Evolutionary conservation across 35 echinoderm and acorn worm genomes (phyloP).

Genomic region (Lytechinus pictus): DNA sequence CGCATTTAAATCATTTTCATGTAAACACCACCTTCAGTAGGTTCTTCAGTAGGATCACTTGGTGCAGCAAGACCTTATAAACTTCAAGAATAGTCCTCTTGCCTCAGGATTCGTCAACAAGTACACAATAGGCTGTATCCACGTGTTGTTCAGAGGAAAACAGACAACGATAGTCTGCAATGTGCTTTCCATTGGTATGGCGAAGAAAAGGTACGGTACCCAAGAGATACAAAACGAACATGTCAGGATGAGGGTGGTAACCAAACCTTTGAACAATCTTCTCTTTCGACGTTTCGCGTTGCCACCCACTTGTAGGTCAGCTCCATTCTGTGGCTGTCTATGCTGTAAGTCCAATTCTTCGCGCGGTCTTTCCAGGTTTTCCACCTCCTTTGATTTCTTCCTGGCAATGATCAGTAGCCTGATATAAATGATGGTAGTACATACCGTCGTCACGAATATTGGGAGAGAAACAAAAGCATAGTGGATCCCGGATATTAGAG

Average conservation of each 20-base stretch:
- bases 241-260: not conserved
- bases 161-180: not conserved
- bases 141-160: not conserved
- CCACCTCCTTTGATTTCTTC: not conserved
- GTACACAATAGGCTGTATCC: conserved; percentile 24
- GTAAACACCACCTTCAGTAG: too few species aligned
- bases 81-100: not conserved
- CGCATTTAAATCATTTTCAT: too few species aligned
- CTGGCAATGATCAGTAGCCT: not conserved
- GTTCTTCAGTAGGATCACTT: too few species aligned
- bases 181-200: not conserved
- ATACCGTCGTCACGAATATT: not conserved
- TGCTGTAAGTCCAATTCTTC: not conserved
- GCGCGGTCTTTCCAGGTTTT: not conserved
- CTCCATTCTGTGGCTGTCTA: not conserved
- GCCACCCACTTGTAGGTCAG: not conserved
- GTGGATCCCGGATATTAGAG: not conserved
- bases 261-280: not conserved
- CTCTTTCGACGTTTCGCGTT: not conserved
- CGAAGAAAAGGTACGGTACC: not conserved
- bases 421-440: not conserved
- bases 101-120: conserved; percentile 14
- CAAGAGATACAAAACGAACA: not conserved
- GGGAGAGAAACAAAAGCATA: not conserved
- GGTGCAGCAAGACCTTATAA: not conserved